Evolutionary conservation across 2,888 invertebrate genomes (phyloP).

Genomic region (Helicoverpa assulta): DNA sequence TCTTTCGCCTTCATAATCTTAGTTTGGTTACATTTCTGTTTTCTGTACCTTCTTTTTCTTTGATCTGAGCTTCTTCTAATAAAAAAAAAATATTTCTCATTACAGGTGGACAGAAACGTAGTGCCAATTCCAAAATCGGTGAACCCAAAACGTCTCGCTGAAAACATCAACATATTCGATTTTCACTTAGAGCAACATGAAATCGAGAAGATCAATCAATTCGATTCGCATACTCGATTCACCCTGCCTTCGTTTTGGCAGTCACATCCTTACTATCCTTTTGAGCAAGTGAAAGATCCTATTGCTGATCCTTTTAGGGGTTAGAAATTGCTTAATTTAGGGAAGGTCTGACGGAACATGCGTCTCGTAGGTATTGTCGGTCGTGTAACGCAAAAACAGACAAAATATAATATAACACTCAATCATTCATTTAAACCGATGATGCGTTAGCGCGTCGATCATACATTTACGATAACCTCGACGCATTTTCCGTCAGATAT

Average conservation of each 20-base stretch:
- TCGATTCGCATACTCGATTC: conserved; percentile 69
- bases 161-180: conserved; percentile 84
- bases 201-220: conserved; percentile 70
- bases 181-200: conserved; percentile 77
- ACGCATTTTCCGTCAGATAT: too few species aligned
- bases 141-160: conserved; percentile 70
- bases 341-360: too few species aligned
- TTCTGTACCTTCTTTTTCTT: background rate
- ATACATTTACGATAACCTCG: too few species aligned
- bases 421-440: too few species aligned
- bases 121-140: conserved; percentile 81
- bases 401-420: too few species aligned
- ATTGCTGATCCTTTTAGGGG: conserved; percentile 72
- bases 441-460: too few species aligned
- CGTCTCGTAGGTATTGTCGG: too few species aligned
- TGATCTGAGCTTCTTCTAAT: too few species aligned
- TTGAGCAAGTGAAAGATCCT: conserved; percentile 77
- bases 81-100: background rate
- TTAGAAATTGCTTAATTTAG: background rate
- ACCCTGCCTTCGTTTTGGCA: conserved; percentile 85
- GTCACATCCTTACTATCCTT: conserved; percentile 80
- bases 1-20: too few species aligned
- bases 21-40: too few species aligned
- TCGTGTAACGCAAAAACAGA: too few species aligned
- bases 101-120: conserved; percentile 82